phyloP scores from a whole-genome alignment of 2,797 vertebrate genomes.

The Amazona ochrocephala region DNA sequence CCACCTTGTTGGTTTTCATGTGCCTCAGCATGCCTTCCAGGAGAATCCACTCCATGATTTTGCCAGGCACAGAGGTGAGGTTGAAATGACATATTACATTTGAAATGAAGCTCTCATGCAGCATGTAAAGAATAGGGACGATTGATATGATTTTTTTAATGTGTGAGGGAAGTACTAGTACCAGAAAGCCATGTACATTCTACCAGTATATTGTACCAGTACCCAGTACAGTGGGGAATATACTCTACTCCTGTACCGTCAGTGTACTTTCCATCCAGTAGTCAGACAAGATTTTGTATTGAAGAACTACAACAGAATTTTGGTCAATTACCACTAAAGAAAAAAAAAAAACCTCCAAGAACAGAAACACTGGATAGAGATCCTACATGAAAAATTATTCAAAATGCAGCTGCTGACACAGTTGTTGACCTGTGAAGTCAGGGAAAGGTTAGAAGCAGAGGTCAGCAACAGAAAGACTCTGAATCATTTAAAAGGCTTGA shows the following conservation, averaged over 20 bases:
- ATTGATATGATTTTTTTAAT: neutral
- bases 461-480: neutral
- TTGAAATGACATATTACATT: neutral
- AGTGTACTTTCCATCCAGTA: neutral
- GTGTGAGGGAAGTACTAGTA: neutral
- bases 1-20: too few species aligned
- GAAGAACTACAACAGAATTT: neutral
- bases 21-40: too few species aligned
- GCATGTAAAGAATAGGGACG: neutral
- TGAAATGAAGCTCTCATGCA: neutral
- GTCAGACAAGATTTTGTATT: neutral
- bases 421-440: constrained; percentile 8
- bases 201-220: neutral
- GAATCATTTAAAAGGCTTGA: constrained; percentile 1
- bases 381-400: neutral
- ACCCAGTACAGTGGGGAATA: neutral
- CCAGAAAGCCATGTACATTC: neutral
- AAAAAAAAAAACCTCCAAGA: neutral
- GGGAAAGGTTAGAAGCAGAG: neutral
- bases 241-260: too few species aligned
- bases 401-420: neutral
- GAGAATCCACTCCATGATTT: too few species aligned
- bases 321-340: neutral
- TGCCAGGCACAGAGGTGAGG: too few species aligned
- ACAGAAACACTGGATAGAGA: neutral